These are phyloP conservation scores for Knipowitschia caucasica DNA, from an alignment of 2,797 vertebrate genomes.

Conservation along the genomic window DNA sequence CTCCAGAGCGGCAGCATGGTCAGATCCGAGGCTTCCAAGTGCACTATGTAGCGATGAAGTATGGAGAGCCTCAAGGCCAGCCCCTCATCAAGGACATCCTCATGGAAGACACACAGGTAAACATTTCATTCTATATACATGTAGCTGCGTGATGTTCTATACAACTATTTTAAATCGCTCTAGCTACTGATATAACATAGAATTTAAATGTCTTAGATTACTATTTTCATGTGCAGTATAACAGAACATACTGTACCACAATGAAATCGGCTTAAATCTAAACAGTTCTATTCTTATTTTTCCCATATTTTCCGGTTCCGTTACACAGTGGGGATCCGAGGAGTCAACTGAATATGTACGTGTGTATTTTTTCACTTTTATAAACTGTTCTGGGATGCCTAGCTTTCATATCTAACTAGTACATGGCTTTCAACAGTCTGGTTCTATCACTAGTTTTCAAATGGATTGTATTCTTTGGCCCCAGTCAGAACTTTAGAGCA, in stretches of 20 bases:
- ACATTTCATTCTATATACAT: slow-evolving; percentile 10
- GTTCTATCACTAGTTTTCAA: no score
- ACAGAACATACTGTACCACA: no score
- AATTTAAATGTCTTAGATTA: no score
- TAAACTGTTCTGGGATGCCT: not conserved
- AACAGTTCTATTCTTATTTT: slow-evolving; percentile 52
- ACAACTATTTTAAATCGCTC: not conserved
- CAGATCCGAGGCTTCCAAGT: slow-evolving; percentile 95
- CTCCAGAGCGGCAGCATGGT: slow-evolving; percentile 89
- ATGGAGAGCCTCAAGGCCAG: slow-evolving; percentile 88
- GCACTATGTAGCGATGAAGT: slow-evolving; percentile 90
- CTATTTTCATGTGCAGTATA: no score
- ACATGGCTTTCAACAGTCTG: no score
- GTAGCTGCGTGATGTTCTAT: not conserved
- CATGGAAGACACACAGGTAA: slow-evolving; percentile 92
- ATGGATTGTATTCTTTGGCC: no score
- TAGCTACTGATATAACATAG: not conserved
- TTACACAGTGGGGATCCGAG: slow-evolving; percentile 89
- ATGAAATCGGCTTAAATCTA: slow-evolving; percentile 3
- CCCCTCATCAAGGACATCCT: slow-evolving; percentile 91
- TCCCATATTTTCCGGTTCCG: slow-evolving; percentile 48
- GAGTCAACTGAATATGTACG: slow-evolving; percentile 94
- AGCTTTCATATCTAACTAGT: no score
- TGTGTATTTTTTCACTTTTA: slow-evolving; percentile 56
- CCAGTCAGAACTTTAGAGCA: no score